phyloP scores from a whole-genome alignment of 2,797 vertebrate genomes.

The Buceros bicornis region DNA sequence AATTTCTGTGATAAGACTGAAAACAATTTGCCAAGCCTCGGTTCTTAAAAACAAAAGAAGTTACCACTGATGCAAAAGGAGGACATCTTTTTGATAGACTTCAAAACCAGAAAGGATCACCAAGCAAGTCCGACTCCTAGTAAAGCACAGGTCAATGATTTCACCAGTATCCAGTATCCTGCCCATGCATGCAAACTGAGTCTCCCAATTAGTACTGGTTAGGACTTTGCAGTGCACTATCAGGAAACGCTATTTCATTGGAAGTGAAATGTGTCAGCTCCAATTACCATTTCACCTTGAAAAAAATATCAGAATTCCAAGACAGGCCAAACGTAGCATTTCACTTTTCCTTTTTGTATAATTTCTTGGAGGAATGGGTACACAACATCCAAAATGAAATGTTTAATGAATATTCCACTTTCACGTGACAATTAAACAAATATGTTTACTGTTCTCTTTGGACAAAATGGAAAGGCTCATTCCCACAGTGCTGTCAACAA shows the following conservation, averaged over 20 bases:
- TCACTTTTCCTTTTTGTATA: background rate
- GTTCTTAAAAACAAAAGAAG: background rate
- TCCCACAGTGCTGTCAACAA: background rate
- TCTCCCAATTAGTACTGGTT: constrained; percentile 22
- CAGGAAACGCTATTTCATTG: constrained; percentile 39
- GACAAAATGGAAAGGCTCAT: background rate
- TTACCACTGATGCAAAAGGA: background rate
- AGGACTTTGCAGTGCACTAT: constrained; percentile 13
- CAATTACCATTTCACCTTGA: background rate
- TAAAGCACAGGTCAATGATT: constrained; percentile 28
- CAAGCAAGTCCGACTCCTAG: background rate
- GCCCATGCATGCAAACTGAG: background rate
- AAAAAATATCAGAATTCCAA: background rate
- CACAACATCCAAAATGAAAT: background rate
- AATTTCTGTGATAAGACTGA: background rate
- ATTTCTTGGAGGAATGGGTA: background rate
- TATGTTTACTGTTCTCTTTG: background rate
- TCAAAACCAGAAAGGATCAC: background rate
- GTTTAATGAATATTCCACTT: background rate
- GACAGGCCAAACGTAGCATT: background rate
- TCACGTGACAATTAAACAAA: background rate
- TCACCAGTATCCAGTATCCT: background rate
- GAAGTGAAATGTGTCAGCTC: constrained; percentile 62
- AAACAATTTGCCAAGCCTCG: background rate
- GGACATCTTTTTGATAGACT: background rate